Evolutionary conservation across 2,888 invertebrate species (phyloP), one percentile per base, ranked within the genome.

Genomic region (Morpho deidamia): DNA sequence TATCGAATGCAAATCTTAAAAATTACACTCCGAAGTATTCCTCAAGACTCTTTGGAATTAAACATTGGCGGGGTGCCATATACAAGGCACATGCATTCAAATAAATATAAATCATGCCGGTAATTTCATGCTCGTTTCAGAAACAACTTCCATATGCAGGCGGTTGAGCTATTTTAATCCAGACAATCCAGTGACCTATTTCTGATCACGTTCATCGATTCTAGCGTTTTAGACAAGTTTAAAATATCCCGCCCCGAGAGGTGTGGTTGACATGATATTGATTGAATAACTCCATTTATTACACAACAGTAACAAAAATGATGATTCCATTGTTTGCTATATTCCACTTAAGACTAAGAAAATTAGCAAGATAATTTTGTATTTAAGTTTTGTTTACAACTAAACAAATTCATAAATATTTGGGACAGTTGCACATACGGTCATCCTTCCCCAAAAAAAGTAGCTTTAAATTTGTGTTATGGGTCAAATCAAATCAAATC

Each of bases 51-150:
- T 55, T 61, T 48, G 53, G 34, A 49, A 54, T 52, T 53, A 39
- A 47, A 55, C n/a, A 42, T 57, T 64, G 62, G 59, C 56, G 33
- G 33, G 39, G 14, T 53, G 57, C 62, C 59, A 62, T 41, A 49
- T 32, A 50, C 33, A 41, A 51, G 14, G 35, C 37, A 35, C 48
- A 11, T 44, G 44, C 45, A 33, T 44, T 35, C 38, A 50, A 34
- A 45, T 43, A 33, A 53, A 41, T 45, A 47, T 53, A 39, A 52
- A 46, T 45, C 45, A 45, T 4, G 34, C 38, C 23, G 10, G 10
- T 46, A 54, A 59, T 55, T 57, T 44, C 34, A 14, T 39, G 48
- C 43, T 37, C 35, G 40, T 45, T 34, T 40, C 37, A 44, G 45
- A 37, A 51, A 54, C 53, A 14, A 33, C 53, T 48, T 42, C 48